Conservation (phyloP, 2,113 vertebrate genomes). For the Rhinichthys klamathensis region DNA sequence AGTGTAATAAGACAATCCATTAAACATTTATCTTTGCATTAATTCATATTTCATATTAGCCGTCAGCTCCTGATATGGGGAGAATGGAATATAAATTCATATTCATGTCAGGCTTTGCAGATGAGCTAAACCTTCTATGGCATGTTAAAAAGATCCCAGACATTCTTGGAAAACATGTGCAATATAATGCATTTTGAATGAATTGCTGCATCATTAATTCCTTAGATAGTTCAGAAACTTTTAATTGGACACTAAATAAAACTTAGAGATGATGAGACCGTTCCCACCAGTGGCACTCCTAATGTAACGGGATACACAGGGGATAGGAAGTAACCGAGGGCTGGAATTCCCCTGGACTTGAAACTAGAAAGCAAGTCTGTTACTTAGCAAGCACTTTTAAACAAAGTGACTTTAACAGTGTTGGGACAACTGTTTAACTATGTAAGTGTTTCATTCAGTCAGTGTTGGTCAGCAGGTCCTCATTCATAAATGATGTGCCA, state of each 20-base stretch:
- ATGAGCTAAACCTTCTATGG: constrained; percentile 35
- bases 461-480: neutral
- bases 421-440: neutral
- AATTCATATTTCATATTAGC: constrained; percentile 53
- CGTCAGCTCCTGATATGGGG: constrained; percentile 23
- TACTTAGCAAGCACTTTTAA: neutral
- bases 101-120: constrained; percentile 11
- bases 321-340: neutral
- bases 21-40: constrained; percentile 51
- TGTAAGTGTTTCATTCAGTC: neutral
- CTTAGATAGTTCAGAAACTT: constrained; percentile 29
- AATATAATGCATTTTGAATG: constrained; percentile 25
- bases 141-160: constrained; percentile 31
- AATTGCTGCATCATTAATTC: constrained; percentile 25
- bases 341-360: neutral
- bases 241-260: constrained; percentile 38
- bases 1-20: constrained; percentile 47
- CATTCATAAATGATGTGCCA: neutral
- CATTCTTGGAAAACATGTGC: constrained; percentile 44
- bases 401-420: neutral
- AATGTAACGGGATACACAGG: neutral
- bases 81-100: constrained; percentile 24
- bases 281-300: neutral
- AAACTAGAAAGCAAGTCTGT: neutral
- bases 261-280: neutral